Evolutionary conservation across 2,888 invertebrate species (phyloP), one percentile per base, ranked within the genome.

Genomic region (Drosophila macrospina): DNA sequence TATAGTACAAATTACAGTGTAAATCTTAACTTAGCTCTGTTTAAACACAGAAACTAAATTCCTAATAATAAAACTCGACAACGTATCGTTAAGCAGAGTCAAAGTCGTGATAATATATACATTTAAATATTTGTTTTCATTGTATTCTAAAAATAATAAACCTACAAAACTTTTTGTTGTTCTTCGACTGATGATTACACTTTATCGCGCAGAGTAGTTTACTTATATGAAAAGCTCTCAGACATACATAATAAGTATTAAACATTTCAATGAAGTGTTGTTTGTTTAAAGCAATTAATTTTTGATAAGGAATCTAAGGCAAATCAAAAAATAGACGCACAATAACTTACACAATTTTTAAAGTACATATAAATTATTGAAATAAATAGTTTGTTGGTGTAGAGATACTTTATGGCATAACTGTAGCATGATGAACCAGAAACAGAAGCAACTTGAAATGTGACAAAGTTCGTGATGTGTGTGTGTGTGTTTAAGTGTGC

Each of bases 91-190:
- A 67, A 78, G 68, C 69, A 70, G 73, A 64, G 61, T 62, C 70
- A 72, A 67, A 63, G 69, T 80, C 81, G 81, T 78, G 81, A 68
- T 81, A 78, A 69, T 61, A 67, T 67, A 81, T 60, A 44, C 62
- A 78, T 78, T 72, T 81, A 68, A 72, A 81, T 80, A 78, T 69
- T 73, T 73, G 61, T 44, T 57, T 45, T 13, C 16, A 24, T 34
- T 50, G 20, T 47, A 32, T 41, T n/a, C 47, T 52, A 56, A 50
- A n/a, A n/a, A n/a, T n/a, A n/a, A n/a, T n/a, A n/a, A n/a, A n/a
- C n/a, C n/a, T n/a, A 47, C 2, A 24, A 44, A 24, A 7, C 13
- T 44, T 13, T 10, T 1, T 36, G 37, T 15, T 37, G 37, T 15
- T 37, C 5, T 28, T 34, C 10, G 11, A 30, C 26, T 5, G n/a